Evolutionary conservation across 1,140 invertebrate species (phyloP), one percentile per base, ranked within the genome.

Genomic region (Drosophila orena): DNA sequence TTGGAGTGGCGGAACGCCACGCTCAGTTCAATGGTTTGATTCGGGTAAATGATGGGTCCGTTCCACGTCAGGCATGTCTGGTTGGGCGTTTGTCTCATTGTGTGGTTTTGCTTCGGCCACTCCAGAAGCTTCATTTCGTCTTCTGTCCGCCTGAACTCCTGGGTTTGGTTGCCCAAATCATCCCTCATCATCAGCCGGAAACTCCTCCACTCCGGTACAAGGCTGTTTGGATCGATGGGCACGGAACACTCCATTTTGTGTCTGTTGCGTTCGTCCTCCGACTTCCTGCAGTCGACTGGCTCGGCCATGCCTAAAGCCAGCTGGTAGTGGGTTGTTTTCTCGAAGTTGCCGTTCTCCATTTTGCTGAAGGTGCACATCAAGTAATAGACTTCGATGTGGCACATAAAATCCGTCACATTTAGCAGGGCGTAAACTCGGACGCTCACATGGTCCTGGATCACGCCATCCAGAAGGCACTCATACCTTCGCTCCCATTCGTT

Each of bases 391-490:
- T 0, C 0, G 14, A 30, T 24, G 7, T 17, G 54, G 17, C 59
- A 62, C 3, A 4, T 0, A 3, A 62, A n/a, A 2, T 62, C 59
- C 2, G 6, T 15, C 14, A 62, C 38, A 0, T 62, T 22, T 6
- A 62, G 55, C n/a, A 1, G 10, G 27, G 59, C 2, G 0, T 30
- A 14, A 6, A 59, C 59, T 6, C 1, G 11, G 17, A 62, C 0
- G 5, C 0, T 6, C 11, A 20, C 3, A 10, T 20, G 11, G 0
- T 0, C 0, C 11, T n/a, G 0, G 2, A 0, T 3, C 2, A 47
- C 17, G 5, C 1, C 11, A 4, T 58, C 4, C 12, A 6, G 22
- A 11, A 4, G 5, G 17, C 59, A 62, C 54, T 34, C 17, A 55
- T 24, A 59, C 11, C 0, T 30, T 6, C 0, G n/a, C 10, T 15